These are phyloP conservation scores for Lamproptera curius DNA, from an alignment of 2,888 invertebrate species.

Conservation along the genomic window DNA sequence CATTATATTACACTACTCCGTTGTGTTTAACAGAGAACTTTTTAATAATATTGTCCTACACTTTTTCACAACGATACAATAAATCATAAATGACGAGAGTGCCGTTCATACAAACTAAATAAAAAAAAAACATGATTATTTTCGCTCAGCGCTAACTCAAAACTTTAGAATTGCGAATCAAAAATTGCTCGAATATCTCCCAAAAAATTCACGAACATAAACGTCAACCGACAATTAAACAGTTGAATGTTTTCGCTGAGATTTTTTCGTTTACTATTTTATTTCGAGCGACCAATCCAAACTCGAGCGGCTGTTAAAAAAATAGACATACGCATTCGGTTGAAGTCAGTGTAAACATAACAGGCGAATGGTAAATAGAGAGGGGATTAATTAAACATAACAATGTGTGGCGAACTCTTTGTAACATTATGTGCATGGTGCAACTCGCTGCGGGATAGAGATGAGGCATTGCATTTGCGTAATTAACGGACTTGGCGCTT, in stretches of 20 bases:
- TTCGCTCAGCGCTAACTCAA: no score
- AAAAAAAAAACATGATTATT: no score
- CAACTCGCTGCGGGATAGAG: constrained; percentile 1
- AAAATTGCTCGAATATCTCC: not conserved
- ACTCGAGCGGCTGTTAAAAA: not conserved
- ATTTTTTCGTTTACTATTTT: not conserved
- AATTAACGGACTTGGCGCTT: constrained; percentile 6
- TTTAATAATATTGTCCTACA: no score
- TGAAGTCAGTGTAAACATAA: not conserved
- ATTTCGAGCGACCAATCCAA: not conserved
- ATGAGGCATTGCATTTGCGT: constrained; percentile 6
- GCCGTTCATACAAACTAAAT: no score
- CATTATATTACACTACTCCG: no score
- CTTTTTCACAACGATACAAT: no score
- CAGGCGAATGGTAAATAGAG: not conserved
- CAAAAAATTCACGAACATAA: not conserved
- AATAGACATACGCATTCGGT: not conserved
- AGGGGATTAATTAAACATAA: no score
- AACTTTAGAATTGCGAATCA: no score
- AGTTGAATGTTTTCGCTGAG: not conserved
- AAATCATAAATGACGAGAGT: no score
- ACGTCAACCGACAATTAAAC: not conserved
- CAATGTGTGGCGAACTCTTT: no score
- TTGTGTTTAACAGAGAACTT: no score
- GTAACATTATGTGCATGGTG: not conserved